phyloP scores from a whole-genome alignment of 2,888 invertebrate genomes.

The Cremastobaeus sp. region DNA sequence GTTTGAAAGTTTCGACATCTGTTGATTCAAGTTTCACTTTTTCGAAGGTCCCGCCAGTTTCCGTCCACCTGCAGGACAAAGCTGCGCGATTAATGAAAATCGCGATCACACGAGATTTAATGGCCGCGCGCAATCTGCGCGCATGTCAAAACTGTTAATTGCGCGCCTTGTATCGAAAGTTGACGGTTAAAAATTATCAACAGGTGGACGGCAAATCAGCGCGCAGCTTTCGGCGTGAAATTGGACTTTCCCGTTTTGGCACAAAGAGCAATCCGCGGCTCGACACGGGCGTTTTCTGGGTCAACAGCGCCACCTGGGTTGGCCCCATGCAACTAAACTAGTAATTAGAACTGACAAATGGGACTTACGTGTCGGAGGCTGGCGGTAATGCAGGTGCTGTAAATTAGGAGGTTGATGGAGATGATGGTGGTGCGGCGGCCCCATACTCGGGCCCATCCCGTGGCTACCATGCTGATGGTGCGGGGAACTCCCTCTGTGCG shows the following conservation, averaged over 20 bases:
- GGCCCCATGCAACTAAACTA: too few species aligned
- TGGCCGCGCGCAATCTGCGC: conserved; percentile 44
- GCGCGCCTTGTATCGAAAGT: conserved; percentile 29
- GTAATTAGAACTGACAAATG: background rate
- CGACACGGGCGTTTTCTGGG: background rate
- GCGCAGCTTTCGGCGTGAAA: conserved; percentile 35
- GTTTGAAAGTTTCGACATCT: conserved; percentile 32
- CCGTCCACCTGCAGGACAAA: conserved; percentile 37
- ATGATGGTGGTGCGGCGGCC: conserved; percentile 76
- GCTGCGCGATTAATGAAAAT: conserved; percentile 34
- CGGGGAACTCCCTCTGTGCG: conserved; percentile 75
- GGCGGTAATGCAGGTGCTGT: conserved; percentile 76
- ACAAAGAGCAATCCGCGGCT: conserved; percentile 18
- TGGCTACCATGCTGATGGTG: conserved; percentile 74
- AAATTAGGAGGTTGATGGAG: conserved; percentile 75
- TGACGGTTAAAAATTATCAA: conserved; percentile 34
- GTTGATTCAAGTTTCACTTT: conserved; percentile 45
- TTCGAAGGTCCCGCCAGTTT: conserved; percentile 28
- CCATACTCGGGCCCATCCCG: conserved; percentile 75
- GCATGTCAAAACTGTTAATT: conserved; percentile 29
- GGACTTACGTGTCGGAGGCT: conserved; percentile 75
- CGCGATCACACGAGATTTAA: conserved; percentile 39
- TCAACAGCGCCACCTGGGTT: conserved; percentile 39
- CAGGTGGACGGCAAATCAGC: conserved; percentile 46
- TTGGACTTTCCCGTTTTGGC: conserved; percentile 28